Evolutionary conservation across 2,797 vertebrate species (phyloP).

Genomic region (Fratercula arctica): DNA sequence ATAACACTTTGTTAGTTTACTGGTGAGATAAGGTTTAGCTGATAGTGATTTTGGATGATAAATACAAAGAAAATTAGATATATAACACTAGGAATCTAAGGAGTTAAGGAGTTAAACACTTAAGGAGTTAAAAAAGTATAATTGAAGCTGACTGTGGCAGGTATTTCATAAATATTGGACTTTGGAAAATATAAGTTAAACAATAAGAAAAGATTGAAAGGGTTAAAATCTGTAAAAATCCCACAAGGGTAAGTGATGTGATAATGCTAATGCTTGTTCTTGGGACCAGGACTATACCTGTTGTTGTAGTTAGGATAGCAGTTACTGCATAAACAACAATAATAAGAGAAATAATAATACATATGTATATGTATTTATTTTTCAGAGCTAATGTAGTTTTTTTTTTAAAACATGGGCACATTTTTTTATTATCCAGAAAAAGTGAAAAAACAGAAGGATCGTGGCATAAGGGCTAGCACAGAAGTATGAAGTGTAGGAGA

Average conservation of each 20-base stretch:
- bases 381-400: background rate
- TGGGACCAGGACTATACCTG: background rate
- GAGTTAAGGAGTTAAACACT: background rate
- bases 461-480: background rate
- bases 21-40: background rate
- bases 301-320: background rate
- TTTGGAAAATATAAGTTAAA: background rate
- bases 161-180: background rate
- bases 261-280: background rate
- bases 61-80: background rate
- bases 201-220: background rate
- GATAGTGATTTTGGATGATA: background rate
- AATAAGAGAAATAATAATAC: background rate
- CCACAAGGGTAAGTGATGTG: background rate
- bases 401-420: fast-evolving
- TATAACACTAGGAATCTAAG: background rate
- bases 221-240: background rate
- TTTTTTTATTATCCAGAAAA: background rate
- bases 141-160: background rate
- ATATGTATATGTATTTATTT: background rate
- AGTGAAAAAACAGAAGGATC: background rate
- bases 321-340: background rate
- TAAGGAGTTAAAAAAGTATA: background rate
- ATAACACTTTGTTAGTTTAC: background rate
- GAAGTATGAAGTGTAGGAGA: background rate